These are phyloP conservation scores for Orycteropus afer DNA, from an alignment of 2,113 vertebrate genomes.

Conservation along the genomic window DNA sequence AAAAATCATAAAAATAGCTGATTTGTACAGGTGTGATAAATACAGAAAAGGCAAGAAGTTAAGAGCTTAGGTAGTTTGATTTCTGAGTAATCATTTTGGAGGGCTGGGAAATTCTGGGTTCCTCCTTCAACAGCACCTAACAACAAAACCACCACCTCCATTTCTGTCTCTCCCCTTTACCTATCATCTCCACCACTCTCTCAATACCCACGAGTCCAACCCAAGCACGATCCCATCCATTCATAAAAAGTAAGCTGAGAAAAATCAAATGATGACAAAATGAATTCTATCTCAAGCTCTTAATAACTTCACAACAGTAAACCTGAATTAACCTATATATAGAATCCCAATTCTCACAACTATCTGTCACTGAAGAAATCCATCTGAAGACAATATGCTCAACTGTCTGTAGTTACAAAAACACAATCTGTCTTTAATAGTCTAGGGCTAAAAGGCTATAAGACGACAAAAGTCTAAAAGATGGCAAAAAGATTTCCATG, in stretches of 20 bases:
- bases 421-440: conserved; percentile 3
- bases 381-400: neutral
- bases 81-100: neutral
- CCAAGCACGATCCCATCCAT: neutral
- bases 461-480: neutral
- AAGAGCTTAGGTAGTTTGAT: neutral
- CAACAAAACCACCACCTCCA: no score
- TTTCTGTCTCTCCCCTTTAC: neutral
- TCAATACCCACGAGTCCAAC: neutral
- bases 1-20: conserved; percentile 6
- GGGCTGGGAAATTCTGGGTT: neutral
- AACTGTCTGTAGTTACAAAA: neutral
- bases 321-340: conserved; percentile 6
- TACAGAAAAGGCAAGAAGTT: neutral
- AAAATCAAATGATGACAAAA: neutral
- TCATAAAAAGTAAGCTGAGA: neutral
- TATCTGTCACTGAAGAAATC: conserved; percentile 32
- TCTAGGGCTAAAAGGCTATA: neutral
- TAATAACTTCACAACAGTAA: neutral
- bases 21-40: neutral
- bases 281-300: neutral
- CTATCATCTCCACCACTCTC: neutral
- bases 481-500: neutral
- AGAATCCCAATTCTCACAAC: conserved; percentile 26
- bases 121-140: no score